Percentiles rank a stretch among this genome's conserved stretches.
Evolutionary conservation across 2,888 invertebrate species (phyloP).

Genomic region (Psylliodes chrysocephalus): DNA sequence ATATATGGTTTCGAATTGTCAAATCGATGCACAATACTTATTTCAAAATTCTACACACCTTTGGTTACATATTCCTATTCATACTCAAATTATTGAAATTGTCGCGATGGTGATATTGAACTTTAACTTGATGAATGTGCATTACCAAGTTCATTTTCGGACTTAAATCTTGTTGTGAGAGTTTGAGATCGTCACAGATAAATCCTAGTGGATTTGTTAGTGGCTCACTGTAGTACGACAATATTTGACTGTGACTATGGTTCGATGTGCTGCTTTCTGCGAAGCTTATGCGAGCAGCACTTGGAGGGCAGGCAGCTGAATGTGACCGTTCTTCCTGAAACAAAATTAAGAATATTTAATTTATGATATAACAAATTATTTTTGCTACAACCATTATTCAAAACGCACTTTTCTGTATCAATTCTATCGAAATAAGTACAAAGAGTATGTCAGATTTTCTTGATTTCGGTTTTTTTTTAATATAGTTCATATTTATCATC

Average conservation of each 20-base stretch:
- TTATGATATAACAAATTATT: no score
- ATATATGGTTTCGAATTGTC: no score
- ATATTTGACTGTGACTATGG: conserved; percentile 43
- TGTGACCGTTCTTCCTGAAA: conserved; percentile 19
- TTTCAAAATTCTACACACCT: no score
- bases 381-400: no score
- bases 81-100: background rate
- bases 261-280: conserved; percentile 45
- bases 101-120: conserved; percentile 38
- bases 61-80: background rate
- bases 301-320: conserved; percentile 44
- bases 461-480: no score
- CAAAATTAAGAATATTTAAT: no score
- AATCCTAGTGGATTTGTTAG: conserved; percentile 34
- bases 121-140: conserved; percentile 44
- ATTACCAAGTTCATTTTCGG: conserved; percentile 43
- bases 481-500: no score
- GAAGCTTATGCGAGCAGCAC: conserved; percentile 48
- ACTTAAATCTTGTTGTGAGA: conserved; percentile 44
- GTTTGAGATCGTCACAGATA: conserved; percentile 33
- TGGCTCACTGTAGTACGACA: conserved; percentile 57
- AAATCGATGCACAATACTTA: no score
- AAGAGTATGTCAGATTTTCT: no score
- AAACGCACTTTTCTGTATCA: no score
- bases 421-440: no score